Percentiles rank a stretch among this genome's conserved stretches.
These are phyloP conservation scores for Calameuta pallipes DNA, from an alignment of 2,888 invertebrate genomes.

Conservation along the genomic window DNA sequence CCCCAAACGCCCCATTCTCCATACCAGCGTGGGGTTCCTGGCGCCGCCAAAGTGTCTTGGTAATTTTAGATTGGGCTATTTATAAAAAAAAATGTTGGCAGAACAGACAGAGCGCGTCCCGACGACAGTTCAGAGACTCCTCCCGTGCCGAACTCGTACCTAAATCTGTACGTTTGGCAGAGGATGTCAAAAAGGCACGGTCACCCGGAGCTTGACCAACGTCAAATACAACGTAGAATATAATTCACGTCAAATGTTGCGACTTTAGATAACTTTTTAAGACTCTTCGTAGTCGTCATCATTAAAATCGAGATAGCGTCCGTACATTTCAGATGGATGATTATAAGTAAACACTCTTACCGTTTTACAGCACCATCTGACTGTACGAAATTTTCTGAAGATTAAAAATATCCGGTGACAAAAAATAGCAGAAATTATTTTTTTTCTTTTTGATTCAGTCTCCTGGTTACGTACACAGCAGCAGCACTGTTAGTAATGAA, in stretches of 20 bases:
- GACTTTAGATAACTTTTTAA: not conserved
- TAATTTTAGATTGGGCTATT: slow-evolving; percentile 53
- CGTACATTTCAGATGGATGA: not conserved
- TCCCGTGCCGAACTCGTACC: not conserved
- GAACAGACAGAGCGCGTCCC: slow-evolving; percentile 15
- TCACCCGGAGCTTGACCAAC: not conserved
- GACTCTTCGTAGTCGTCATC: not conserved
- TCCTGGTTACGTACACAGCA: not conserved
- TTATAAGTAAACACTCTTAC: not conserved
- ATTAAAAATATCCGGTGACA: not conserved
- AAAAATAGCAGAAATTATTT: not conserved
- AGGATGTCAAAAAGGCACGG: not conserved
- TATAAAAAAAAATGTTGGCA: slow-evolving; percentile 38
- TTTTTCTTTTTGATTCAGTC: not conserved
- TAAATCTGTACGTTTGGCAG: not conserved
- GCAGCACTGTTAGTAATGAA: not conserved
- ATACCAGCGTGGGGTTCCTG: slow-evolving; percentile 19
- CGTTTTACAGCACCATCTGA: not conserved
- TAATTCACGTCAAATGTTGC: not conserved
- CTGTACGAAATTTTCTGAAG: not conserved
- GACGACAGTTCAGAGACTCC: not conserved
- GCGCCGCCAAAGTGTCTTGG: slow-evolving; percentile 39
- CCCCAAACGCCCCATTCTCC: not conserved
- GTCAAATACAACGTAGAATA: not conserved
- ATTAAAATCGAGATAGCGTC: not conserved